Conservation (phyloP, 2,888 invertebrate species). For the Andrena camellia region DNA sequence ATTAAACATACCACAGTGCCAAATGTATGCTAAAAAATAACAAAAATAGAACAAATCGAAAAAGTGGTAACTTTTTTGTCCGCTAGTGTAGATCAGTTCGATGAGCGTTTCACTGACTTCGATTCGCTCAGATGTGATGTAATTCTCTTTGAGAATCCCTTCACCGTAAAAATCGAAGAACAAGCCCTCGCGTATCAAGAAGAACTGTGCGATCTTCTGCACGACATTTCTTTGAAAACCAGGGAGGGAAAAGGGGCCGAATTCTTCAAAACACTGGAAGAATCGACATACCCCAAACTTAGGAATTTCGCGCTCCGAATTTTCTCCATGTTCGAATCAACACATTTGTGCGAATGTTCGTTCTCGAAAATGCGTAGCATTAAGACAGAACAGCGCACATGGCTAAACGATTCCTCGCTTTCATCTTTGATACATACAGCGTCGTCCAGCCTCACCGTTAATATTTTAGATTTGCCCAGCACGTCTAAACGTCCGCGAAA, state of each 20-base stretch:
- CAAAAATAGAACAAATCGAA: too few species aligned
- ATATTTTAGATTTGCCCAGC: conserved; percentile 6
- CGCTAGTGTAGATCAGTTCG: not conserved
- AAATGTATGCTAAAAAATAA: too few species aligned
- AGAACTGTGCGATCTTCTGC: conserved; percentile 1
- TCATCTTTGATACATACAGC: not conserved
- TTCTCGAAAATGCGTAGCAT: conserved; percentile 24
- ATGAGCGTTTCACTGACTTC: not conserved
- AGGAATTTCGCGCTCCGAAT: conserved; percentile 87
- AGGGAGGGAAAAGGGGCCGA: conserved; percentile 1
- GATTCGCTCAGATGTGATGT: conserved; percentile 4
- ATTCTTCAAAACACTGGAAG: conserved; percentile 18
- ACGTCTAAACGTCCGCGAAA: conserved; percentile 6
- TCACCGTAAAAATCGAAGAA: not conserved
- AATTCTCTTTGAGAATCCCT: conserved; percentile 17
- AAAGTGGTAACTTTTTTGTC: too few species aligned
- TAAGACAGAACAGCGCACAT: conserved; percentile 6
- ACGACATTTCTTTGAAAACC: conserved; percentile 3
- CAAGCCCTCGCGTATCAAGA: not conserved
- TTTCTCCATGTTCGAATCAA: conserved; percentile 86
- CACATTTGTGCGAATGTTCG: conserved; percentile 31
- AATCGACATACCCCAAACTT: not conserved
- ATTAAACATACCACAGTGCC: too few species aligned
- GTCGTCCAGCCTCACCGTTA: not conserved
- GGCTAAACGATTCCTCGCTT: conserved; percentile 14